Conservation (phyloP, 2,113 vertebrate genomes). For the Hypomesus transpacificus region DNA sequence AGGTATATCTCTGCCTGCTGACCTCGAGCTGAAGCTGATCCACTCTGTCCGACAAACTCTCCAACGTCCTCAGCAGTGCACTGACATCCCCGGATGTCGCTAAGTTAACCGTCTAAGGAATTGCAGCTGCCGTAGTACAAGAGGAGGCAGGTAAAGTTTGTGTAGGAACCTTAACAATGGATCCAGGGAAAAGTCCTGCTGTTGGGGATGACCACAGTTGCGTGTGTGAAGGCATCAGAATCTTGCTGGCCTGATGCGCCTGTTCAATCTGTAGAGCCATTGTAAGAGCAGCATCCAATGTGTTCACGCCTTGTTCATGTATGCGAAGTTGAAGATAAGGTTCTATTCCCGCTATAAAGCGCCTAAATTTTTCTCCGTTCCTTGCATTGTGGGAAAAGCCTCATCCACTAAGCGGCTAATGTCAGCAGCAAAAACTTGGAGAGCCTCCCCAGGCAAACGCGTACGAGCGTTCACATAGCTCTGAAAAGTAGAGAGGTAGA, state of each 20-base stretch:
- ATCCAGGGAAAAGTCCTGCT: too few species aligned
- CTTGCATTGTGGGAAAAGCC: constrained; percentile 9
- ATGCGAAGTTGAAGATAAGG: constrained; percentile 8
- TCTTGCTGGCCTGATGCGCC: too few species aligned
- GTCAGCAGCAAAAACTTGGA: constrained; percentile 12
- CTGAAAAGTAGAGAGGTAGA: constrained; percentile 8
- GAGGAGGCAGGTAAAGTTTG: too few species aligned
- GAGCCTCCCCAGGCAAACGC: constrained; percentile 12
- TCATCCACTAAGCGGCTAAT: constrained; percentile 12
- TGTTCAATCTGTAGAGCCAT: too few species aligned
- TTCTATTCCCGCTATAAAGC: constrained; percentile 11
- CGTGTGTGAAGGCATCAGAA: too few species aligned
- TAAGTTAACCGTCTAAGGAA: too few species aligned
- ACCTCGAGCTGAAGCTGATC: constrained; percentile 7
- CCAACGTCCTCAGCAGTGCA: constrained; percentile 1
- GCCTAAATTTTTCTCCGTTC: constrained; percentile 6
- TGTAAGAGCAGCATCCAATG: too few species aligned
- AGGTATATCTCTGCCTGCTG: neutral
- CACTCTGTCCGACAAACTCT: constrained; percentile 2
- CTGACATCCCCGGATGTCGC: too few species aligned
- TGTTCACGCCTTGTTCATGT: too few species aligned
- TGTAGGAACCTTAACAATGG: too few species aligned
- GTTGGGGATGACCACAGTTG: constrained; percentile 16
- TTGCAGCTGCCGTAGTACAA: too few species aligned
- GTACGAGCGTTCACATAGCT: constrained; percentile 4